Percentiles rank a stretch among this genome's conserved stretches.
phyloP scores from a whole-genome alignment of 2,113 vertebrate species.

The Pangasianodon gigas region DNA sequence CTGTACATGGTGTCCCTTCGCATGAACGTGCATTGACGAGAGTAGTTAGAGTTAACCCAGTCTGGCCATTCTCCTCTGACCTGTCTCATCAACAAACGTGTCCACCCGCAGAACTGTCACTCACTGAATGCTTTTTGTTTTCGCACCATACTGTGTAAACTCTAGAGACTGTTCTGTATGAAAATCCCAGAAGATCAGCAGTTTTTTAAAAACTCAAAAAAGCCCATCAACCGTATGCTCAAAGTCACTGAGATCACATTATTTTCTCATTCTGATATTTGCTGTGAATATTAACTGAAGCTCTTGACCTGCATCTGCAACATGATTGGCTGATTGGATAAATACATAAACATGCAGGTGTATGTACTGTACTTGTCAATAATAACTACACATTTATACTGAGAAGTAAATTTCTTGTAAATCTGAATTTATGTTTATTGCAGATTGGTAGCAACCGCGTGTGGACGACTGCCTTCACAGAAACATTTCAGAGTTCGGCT shows the following conservation, averaged over 20 bases:
- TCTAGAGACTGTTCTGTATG: background rate
- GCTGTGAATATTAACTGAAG: background rate
- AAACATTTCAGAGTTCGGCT: slow-evolving; percentile 60
- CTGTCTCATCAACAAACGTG: background rate
- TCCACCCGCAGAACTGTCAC: background rate
- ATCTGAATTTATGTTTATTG: background rate
- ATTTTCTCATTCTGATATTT: background rate
- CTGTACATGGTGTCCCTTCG: background rate
- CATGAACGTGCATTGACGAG: background rate
- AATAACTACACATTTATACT: background rate
- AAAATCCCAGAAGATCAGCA: background rate
- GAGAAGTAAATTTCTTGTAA: background rate
- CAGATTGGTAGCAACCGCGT: slow-evolving; percentile 70
- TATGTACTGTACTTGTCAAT: background rate
- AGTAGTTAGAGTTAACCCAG: background rate
- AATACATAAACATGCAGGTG: background rate
- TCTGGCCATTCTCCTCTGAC: background rate
- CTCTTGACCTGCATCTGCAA: background rate
- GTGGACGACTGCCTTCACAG: slow-evolving; percentile 76
- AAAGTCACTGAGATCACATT: background rate
- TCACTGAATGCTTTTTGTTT: background rate
- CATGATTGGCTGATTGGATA: background rate
- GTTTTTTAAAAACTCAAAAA: too few relatives aligned
- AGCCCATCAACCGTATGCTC: too few relatives aligned
- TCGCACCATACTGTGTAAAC: background rate